These are phyloP conservation scores for Agrypnia vestita DNA, from an alignment of 1,140 invertebrate genomes.

Conservation along the genomic window DNA sequence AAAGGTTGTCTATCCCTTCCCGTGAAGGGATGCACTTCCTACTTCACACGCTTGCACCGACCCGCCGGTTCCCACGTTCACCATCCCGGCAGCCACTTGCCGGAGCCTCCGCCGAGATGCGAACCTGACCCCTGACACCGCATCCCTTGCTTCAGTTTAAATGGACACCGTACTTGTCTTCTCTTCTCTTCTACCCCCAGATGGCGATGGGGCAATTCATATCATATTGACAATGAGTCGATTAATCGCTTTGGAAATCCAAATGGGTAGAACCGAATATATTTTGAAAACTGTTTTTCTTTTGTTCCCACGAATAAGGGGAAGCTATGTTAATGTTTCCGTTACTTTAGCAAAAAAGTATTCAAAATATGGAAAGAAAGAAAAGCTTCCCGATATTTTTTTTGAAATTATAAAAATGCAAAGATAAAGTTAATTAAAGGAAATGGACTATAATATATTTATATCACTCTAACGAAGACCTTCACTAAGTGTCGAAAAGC, in stretches of 20 bases:
- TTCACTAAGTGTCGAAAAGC: too few species aligned
- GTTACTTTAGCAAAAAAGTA: slow-evolving; percentile 18
- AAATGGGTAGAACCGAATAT: slow-evolving; percentile 18
- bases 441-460: too few species aligned
- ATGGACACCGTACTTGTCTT: slow-evolving; percentile 28
- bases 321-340: slow-evolving; percentile 8
- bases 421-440: too few species aligned
- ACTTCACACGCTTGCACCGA: slow-evolving; percentile 58
- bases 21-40: slow-evolving; percentile 57
- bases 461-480: too few species aligned
- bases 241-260: slow-evolving; percentile 44
- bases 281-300: slow-evolving; percentile 18
- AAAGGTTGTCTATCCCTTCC: slow-evolving; percentile 11
- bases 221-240: slow-evolving; percentile 44
- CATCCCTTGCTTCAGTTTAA: slow-evolving; percentile 45
- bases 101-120: slow-evolving; percentile 33
- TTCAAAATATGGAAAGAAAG: too few species aligned
- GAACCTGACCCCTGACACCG: slow-evolving; percentile 51
- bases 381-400: too few species aligned
- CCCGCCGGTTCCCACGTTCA: slow-evolving; percentile 54
- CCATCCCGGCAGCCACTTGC: slow-evolving; percentile 49
- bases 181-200: slow-evolving; percentile 17
- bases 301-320: slow-evolving; percentile 2
- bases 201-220: background rate
- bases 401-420: too few species aligned